Conservation (phyloP, 2,888 invertebrate genomes). For the Sussaba pulchella region DNA sequence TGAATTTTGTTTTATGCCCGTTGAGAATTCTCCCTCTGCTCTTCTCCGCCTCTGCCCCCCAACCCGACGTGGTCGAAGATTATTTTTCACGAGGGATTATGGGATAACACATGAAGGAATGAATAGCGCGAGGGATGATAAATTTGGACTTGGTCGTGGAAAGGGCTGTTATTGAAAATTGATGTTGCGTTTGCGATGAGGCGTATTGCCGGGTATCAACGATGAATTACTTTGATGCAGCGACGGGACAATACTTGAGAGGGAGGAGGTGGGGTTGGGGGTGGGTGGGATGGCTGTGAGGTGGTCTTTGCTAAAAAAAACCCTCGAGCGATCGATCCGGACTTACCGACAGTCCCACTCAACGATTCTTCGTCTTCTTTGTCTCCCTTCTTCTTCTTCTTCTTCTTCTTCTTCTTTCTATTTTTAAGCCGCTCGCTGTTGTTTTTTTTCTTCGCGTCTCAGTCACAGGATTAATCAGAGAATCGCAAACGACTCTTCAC, state of each 20-base stretch:
- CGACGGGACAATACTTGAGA: constrained; percentile 48
- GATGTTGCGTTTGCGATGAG: constrained; percentile 78
- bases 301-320: background rate
- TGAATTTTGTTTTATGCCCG: too few relatives aligned
- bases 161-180: constrained; percentile 79
- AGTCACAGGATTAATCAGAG: constrained; percentile 52
- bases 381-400: constrained; percentile 17
- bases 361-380: constrained; percentile 57
- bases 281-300: too few relatives aligned
- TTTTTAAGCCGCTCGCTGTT: too few relatives aligned
- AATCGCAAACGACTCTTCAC: constrained; percentile 68
- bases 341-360: constrained; percentile 48
- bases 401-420: constrained; percentile 11
- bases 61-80: constrained; percentile 14
- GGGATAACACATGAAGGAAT: background rate
- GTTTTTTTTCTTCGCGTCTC: constrained; percentile 12
- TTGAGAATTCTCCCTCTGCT: too few relatives aligned
- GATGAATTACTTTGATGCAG: constrained; percentile 79
- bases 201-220: constrained; percentile 79
- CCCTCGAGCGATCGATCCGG: background rate
- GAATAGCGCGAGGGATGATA: constrained; percentile 24
- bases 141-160: constrained; percentile 45
- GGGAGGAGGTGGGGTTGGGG: too few relatives aligned
- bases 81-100: constrained; percentile 5
- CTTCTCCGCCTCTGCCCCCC: too few relatives aligned